A percentile compares a stretch with the other conserved stretches of the same genome.
phyloP scores from a whole-genome alignment of 2,888 invertebrate species.

The Nemoura dubitans region DNA sequence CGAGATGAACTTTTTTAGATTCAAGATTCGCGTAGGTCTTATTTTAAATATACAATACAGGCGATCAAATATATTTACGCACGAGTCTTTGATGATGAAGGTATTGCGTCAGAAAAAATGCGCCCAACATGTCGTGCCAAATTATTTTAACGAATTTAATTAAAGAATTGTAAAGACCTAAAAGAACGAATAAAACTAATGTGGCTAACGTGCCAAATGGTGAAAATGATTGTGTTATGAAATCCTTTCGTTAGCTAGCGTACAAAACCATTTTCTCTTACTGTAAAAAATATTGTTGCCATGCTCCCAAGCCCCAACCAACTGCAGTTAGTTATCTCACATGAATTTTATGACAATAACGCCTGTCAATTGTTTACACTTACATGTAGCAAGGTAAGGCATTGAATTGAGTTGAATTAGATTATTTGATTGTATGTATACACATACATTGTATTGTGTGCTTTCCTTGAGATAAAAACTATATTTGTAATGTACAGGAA shows the following conservation, averaged over 20 bases:
- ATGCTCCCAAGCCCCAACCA: neutral
- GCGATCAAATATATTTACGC: constrained; percentile 1
- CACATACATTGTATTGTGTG: neutral
- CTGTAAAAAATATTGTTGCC: neutral
- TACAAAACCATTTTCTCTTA: neutral
- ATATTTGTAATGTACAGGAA: neutral
- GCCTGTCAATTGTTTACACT: neutral
- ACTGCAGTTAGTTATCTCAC: neutral
- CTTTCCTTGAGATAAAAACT: neutral
- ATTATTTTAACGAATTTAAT: neutral
- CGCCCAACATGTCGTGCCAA: neutral
- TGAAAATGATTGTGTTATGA: neutral
- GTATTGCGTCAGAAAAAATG: neutral
- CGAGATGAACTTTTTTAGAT: neutral
- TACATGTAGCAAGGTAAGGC: neutral
- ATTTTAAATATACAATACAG: neutral
- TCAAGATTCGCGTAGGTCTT: neutral
- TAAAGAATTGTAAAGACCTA: neutral
- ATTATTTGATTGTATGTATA: neutral
- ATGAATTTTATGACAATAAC: neutral
- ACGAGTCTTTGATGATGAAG: neutral
- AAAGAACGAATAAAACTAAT: neutral
- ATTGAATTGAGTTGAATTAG: neutral
- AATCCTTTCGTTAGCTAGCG: neutral
- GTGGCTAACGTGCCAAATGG: neutral